Evolutionary conservation across 2,888 invertebrate species (phyloP).

Genomic region (Parnassius mnemosyne): DNA sequence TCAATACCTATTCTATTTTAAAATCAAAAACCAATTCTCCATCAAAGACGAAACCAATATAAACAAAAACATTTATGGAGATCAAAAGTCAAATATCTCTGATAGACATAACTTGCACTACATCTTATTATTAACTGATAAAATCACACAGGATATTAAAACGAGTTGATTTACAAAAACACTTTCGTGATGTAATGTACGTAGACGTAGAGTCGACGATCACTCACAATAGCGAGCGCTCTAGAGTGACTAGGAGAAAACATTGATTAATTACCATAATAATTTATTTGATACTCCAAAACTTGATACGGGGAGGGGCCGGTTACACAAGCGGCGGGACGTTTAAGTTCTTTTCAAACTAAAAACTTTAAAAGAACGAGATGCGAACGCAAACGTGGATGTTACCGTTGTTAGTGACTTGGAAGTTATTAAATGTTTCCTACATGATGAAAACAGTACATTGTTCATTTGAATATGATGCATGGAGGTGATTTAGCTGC

Average conservation of each 20-base stretch:
- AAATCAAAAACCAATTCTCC: conserved; percentile 1
- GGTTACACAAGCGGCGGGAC: conserved; percentile 58
- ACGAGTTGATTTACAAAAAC: conserved; percentile 59
- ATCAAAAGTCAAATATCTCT: conserved; percentile 12
- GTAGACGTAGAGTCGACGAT: conserved; percentile 65
- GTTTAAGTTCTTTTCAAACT: conserved; percentile 65
- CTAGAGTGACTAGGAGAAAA: conserved; percentile 78
- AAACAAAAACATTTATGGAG: conserved; percentile 4
- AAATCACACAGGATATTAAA: conserved; percentile 43
- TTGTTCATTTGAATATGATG: conserved; percentile 73
- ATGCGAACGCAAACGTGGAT: conserved; percentile 51
- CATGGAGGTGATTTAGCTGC: conserved; percentile 74
- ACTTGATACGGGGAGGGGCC: conserved; percentile 73
- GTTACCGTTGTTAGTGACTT: conserved; percentile 43
- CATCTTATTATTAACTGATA: conserved; percentile 40
- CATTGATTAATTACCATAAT: conserved; percentile 81
- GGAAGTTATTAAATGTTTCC: conserved; percentile 58
- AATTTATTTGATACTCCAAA: conserved; percentile 80
- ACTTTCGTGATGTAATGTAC: conserved; percentile 67
- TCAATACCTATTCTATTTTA: conserved; percentile 5
- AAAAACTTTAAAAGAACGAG: conserved; percentile 52
- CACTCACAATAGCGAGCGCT: conserved; percentile 71
- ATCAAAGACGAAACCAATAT: conserved; percentile 1
- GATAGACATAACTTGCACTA: conserved; percentile 15
- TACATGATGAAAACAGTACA: conserved; percentile 71